These are phyloP conservation scores for Idaea aversata DNA, from an alignment of 2,888 invertebrate genomes.

Conservation along the genomic window DNA sequence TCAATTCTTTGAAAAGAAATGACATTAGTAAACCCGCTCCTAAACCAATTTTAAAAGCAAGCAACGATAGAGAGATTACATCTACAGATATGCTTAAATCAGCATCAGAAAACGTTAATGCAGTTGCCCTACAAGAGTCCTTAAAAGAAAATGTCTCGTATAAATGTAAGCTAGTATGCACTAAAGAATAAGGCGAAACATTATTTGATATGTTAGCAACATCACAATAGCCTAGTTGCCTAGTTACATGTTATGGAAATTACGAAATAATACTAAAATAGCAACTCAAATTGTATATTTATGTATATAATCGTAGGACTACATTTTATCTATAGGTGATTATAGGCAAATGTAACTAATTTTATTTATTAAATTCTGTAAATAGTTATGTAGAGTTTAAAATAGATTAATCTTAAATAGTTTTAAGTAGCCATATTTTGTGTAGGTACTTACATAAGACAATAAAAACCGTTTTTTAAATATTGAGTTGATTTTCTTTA, in stretches of 20 bases:
- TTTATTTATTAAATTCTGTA: too few species aligned
- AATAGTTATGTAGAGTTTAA: too few species aligned
- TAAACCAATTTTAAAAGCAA: constrained; percentile 1
- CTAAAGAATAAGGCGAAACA: constrained; percentile 37
- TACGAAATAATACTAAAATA: too few species aligned
- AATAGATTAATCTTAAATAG: too few species aligned
- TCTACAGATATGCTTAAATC: constrained; percentile 38
- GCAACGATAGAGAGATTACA: constrained; percentile 14
- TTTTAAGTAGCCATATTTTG: too few species aligned
- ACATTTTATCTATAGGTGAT: too few species aligned
- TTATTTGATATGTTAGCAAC: not conserved
- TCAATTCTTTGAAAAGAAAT: constrained; percentile 8
- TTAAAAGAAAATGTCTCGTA: constrained; percentile 62
- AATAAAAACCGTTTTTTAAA: too few species aligned
- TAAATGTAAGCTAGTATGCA: constrained; percentile 64
- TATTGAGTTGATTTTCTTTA: too few species aligned
- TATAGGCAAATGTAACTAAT: too few species aligned
- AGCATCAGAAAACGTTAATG: constrained; percentile 40
- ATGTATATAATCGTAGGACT: too few species aligned
- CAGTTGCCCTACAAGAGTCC: constrained; percentile 22
- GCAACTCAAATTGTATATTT: too few species aligned
- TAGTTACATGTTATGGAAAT: not conserved
- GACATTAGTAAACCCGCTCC: constrained; percentile 3
- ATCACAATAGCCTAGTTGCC: not conserved
- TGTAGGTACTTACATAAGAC: too few species aligned